phyloP scores from a whole-genome alignment of 2,888 invertebrate genomes.

The Drosophila neotestacea region DNA sequence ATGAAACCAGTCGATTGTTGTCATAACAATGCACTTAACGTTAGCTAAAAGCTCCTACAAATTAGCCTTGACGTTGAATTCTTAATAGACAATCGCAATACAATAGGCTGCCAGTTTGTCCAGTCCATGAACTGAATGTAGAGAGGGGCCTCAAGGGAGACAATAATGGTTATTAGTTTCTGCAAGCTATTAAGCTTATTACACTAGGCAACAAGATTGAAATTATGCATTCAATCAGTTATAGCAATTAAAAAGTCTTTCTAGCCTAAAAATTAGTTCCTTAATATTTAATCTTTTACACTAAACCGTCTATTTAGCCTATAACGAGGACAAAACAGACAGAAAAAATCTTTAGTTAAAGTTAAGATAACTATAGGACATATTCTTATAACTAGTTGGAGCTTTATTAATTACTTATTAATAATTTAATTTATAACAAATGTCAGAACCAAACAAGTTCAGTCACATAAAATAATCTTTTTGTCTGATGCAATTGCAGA shows the following conservation, averaged over 20 bases:
- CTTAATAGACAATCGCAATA: conserved; percentile 30
- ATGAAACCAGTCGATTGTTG: conserved; percentile 39
- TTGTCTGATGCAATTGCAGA: neutral
- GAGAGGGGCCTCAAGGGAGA: neutral
- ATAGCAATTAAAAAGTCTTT: neutral
- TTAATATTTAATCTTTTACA: too few relatives aligned
- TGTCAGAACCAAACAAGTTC: too few relatives aligned
- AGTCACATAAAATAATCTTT: too few relatives aligned
- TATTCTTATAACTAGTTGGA: too few relatives aligned
- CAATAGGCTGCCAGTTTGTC: conserved; percentile 5
- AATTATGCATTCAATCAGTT: neutral
- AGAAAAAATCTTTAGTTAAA: too few relatives aligned
- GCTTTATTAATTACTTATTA: too few relatives aligned
- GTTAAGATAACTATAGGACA: too few relatives aligned
- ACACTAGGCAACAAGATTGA: conserved; percentile 8
- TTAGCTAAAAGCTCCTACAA: conserved; percentile 9
- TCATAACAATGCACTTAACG: conserved; percentile 18
- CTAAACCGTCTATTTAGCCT: too few relatives aligned
- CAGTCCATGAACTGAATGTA: neutral
- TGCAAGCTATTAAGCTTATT: neutral
- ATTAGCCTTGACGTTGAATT: conserved; percentile 27
- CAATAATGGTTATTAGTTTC: conserved; percentile 5
- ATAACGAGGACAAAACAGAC: too few relatives aligned
- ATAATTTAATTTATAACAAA: too few relatives aligned
- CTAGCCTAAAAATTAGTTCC: neutral